Evolutionary conservation across 1,140 invertebrate species (phyloP).

Genomic region (Achatina immaculata): DNA sequence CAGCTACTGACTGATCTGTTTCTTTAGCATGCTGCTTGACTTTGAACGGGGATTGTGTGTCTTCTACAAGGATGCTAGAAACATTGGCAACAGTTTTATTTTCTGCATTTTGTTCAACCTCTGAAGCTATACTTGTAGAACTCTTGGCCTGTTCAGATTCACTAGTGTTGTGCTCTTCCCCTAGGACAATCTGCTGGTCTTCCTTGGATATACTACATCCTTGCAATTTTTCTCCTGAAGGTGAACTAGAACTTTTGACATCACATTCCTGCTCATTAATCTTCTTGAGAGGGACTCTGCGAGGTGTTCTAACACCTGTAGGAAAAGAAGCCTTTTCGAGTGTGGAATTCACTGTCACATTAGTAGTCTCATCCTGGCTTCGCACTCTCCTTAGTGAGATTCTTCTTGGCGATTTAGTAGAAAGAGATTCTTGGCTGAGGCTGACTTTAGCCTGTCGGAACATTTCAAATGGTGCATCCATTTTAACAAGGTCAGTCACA

Average conservation of each 20-base stretch:
- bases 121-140: no score
- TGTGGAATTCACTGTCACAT: background rate
- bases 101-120: background rate
- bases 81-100: background rate
- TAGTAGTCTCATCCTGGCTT: constrained; percentile 19
- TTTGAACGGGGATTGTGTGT: constrained; percentile 32
- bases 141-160: no score
- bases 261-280: constrained; percentile 9
- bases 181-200: no score
- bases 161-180: no score
- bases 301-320: background rate
- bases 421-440: background rate
- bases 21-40: background rate
- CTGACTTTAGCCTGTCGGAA: background rate
- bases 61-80: constrained; percentile 25
- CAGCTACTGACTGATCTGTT: background rate
- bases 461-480: constrained; percentile 21
- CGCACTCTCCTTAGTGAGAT: constrained; percentile 27
- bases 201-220: background rate
- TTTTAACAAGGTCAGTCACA: background rate
- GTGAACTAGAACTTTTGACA: background rate
- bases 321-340: background rate
- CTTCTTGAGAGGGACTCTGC: constrained; percentile 31
- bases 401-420: background rate
- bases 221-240: background rate